Evolutionary conservation across 2,113 vertebrate species (phyloP), one percentile per base, ranked within the genome.

Genomic region (Gopherus flavomarginatus): DNA sequence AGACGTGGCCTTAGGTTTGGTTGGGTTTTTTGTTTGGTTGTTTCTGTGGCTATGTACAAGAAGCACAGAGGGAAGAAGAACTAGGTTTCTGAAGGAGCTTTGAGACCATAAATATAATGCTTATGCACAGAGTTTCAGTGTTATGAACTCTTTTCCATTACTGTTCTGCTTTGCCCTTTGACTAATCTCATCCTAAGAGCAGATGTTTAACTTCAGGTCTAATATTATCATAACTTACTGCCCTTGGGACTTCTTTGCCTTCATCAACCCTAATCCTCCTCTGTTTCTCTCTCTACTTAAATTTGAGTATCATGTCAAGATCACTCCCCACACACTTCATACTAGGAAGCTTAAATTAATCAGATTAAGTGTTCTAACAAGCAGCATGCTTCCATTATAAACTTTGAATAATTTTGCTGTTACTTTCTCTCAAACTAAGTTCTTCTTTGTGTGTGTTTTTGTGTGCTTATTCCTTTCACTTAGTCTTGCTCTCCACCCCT

Each of bases 221-320:
- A 10, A 79, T 89, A 82, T 85, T 83, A 75, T 94, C 31, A 4
- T 79, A 85, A 49, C 5, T 52, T 78, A 5, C 2, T 49, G 12
- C 47, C 86, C 38, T 90, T 11, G 14, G 88, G 82, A 87, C 21
- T 78, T 83, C 12, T 56, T 47, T 89, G 65, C 59, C 35, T 91
- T 95, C 29, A 65, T 19, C 29, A 95, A 11, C 44, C 94, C 11
- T 72, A 92, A 78, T 83, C 31, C 56, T 84, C 11, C 62, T 85
- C 38, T 52, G 78, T 3, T 42, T 75, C 52, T 79, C 79, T 87
- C 1, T 92, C 42, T 54, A 50, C n/a, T 92, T 75, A 83, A 35
- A 26, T 79, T 69, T 4, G 72, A 56, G 62, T 56, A 91, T 88
- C 5, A 2, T 57, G 47, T 77, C 83, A 24, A 14, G 4, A 86